Base-by-base conservation (phyloP, 37 sponge, comb jelly and placozoan species). In the Bolinopsis microptera region DNA sequence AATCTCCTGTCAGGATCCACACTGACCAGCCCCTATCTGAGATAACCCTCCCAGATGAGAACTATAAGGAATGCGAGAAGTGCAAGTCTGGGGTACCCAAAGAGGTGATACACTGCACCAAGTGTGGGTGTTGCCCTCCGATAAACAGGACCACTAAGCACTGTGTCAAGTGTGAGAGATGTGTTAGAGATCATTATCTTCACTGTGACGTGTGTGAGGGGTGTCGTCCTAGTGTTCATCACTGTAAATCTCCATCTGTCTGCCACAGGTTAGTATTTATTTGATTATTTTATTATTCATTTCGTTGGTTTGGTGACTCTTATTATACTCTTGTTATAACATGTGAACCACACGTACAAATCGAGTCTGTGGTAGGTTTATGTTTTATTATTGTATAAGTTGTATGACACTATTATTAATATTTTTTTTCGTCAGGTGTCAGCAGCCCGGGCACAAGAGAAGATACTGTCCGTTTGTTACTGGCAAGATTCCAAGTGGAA, bases 371-470 rank as follows among this genome's bases (percentile, higher is more conserved):
- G n/a, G n/a, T n/a, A n/a, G n/a, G n/a, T n/a, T n/a, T n/a, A n/a
- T n/a, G n/a, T n/a, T n/a, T n/a, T n/a, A n/a, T n/a, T n/a, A n/a
- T n/a, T n/a, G n/a, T n/a, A n/a, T n/a, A n/a, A n/a, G n/a, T n/a
- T n/a, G n/a, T n/a, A n/a, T n/a, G n/a, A n/a, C n/a, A n/a, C n/a
- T n/a, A n/a, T n/a, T n/a, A n/a, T n/a, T n/a, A n/a, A n/a, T n/a
- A n/a, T n/a, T n/a, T n/a, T n/a, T n/a, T n/a, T 48, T 0, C 36
- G 0, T 40, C 90, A 86, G 90, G 61, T 86, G 90, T 26, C 90
- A 86, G 61, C 90, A 86, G 90, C 90, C 90, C 5, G 90, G 90
- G 18, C 90, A 86, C 28, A 86, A 86, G 90, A 86, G 90, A 86
- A 9, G 90, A 23, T 86, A 41, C 90, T 86, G 90, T 27, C 90